Base-by-base conservation (phyloP, 2,888 invertebrate species). In the Sinodicranocentrus sp. region DNA sequence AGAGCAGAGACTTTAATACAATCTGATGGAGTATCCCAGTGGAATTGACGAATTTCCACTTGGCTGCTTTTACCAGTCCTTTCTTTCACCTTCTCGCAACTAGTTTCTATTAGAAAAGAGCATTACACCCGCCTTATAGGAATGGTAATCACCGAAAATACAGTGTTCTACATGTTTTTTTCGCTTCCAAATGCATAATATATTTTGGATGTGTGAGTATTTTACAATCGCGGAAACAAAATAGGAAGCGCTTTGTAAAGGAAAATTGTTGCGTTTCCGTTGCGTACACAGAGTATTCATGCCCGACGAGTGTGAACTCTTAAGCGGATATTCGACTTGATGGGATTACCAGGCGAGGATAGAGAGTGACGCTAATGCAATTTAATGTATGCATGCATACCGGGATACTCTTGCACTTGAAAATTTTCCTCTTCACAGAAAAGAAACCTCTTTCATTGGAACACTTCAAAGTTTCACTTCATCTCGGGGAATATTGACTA, bases 1-100 rank as follows among this genome's bases (percentile, higher is more conserved):
- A n/a, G n/a, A n/a, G n/a, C n/a, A n/a, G n/a, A 10, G 33, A 44
- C 26, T 2, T 26, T 67, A 67, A 67, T 67, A 44, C 44, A 67
- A 67, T 67, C 67, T 67, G 67, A 67, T 67, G 67, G 67, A 21
- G 17, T 43, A 43, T 67, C 67, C 67, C 67, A 1, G n/a, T n/a
- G 44, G 67, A 43, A 67, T 67, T 43, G 43, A 67, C 44, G 67
- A 67, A 26, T 67, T 67, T 67, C 44, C 23, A 67, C 23, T 67
- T 39, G 17, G 43, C 43, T 67, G 44, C 67, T 44, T 28, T 43
- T 33, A 52, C 52, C n/a, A n/a, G 28, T 28, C 43, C 2, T 6
- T 43, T 13, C 43, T 1, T 67, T 33, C 63, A 33, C 63, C 63
- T 61, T 52, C 52, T 52, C 17, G 2, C 17, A 33, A 3, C 17